These are phyloP conservation scores for Halcyon senegalensis DNA, from an alignment of 2,113 vertebrate species.

Conservation along the genomic window DNA sequence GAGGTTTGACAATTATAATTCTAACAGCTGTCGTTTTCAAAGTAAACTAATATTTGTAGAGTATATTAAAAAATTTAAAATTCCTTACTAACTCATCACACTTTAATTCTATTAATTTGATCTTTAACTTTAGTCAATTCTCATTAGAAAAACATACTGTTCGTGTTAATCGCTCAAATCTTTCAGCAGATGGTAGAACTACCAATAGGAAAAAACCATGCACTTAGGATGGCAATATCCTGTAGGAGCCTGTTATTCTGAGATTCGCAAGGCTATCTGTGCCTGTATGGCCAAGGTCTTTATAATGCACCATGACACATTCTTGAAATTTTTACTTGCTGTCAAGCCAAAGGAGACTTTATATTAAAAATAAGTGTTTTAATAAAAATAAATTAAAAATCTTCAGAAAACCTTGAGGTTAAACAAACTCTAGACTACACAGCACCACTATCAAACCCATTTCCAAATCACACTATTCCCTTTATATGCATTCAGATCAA, in stretches of 20 bases:
- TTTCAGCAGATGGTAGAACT: not conserved
- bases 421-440: not conserved
- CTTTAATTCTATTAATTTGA: not conserved
- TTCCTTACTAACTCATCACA: not conserved
- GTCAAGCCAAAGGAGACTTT: not conserved
- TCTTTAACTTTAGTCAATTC: not conserved
- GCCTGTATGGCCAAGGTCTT: not conserved
- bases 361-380: not conserved
- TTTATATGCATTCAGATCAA: not conserved
- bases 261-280: not conserved
- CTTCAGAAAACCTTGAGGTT: not conserved
- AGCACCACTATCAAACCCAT: not conserved
- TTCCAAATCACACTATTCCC: not conserved
- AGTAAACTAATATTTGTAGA: not conserved
- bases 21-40: not conserved
- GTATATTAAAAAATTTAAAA: not conserved
- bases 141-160: not conserved
- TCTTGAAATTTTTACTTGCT: not conserved
- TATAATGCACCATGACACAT: not conserved
- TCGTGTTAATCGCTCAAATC: not conserved
- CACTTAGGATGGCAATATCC: not conserved
- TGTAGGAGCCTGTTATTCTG: not conserved
- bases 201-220: not conserved
- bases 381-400: not conserved
- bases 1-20: not conserved